Base-by-base conservation (phyloP, 1,140 invertebrate genomes). In the Pentalonia nigronervosa region DNA sequence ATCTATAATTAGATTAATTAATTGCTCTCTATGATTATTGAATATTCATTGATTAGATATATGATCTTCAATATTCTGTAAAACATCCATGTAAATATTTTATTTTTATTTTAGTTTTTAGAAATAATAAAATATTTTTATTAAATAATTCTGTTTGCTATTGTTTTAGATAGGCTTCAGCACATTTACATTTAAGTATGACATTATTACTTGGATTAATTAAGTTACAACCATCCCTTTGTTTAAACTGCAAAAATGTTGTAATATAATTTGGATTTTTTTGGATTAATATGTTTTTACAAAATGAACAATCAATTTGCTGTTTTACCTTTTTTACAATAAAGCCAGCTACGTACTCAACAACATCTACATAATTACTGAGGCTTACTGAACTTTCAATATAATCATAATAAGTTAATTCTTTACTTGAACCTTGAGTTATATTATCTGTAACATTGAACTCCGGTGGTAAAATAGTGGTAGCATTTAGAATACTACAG, bases 361-460 rank as follows among this genome's bases (percentile, higher is more conserved):
- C 67, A 81, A 34, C n/a, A 34, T 81, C n/a, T 81, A 81, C 67
- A 81, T 81, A 81, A 34, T 20, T 34, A 20, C n/a, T 34, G 67
- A 81, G 67, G 34, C 30, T 34, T 81, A 81, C 67, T 81, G 14
- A 81, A 81, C 67, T n/a, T 81, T 81, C 67, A 34, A 81, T n/a
- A n/a, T 81, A 81, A 81, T 81, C n/a, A 81, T 81, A n/a, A 34
- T 81, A n/a, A 81, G 67, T 81, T 81, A 81, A 81, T 20, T 81
- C n/a, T 81, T 81, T 81, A 20, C 30, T 81, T 81, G 67, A 34
- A 9, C 67, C 67, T 76, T 76, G 25, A 25, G 67, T 76, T 76
- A 76, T 76, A n/a, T 76, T 76, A 34, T 76, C 67, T 17, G 67
- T 76, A 76, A n/a, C 23, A 34, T 76, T 76, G 30, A 76, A 76